Conservation (phyloP, 2,797 vertebrate species). For the Pseudocheirus occidentalis region DNA sequence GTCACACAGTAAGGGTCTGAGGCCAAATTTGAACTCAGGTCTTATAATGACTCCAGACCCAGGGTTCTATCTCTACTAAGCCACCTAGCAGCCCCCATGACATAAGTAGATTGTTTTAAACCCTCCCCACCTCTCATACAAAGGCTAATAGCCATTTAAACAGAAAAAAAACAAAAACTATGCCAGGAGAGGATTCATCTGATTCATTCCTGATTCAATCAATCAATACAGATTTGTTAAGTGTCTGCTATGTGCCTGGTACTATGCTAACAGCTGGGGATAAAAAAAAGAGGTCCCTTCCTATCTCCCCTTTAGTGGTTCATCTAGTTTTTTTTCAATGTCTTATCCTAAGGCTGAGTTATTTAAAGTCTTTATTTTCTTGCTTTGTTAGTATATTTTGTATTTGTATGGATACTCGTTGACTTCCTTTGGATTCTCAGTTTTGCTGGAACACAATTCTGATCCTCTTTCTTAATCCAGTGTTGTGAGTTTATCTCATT, state of each 20-base stretch:
- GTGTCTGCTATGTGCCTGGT: neutral
- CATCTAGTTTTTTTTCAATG: neutral
- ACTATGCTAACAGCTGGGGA: neutral
- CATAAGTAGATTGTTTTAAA: neutral
- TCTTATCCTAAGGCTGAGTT: neutral
- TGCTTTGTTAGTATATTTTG: neutral
- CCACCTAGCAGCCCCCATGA: neutral
- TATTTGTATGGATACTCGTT: too few relatives aligned
- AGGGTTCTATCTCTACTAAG: neutral
- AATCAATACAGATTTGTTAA: neutral
- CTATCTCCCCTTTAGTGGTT: neutral
- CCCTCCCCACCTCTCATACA: neutral
- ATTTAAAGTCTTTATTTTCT: neutral
- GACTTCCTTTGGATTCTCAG: neutral
- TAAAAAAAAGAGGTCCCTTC: neutral
- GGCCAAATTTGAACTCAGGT: neutral
- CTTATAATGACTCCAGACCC: neutral
- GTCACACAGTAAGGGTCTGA: neutral
- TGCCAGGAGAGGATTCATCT: neutral
- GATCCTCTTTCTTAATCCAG: neutral
- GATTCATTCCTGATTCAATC: neutral
- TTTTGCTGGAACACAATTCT: neutral
- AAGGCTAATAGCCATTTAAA: neutral
- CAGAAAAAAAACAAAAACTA: neutral
- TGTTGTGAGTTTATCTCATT: neutral